A percentile compares a stretch with the other conserved stretches of the same genome.
Evolutionary conservation across 2,113 vertebrate genomes (phyloP).

Genomic region (Osmerus eperlanus): DNA sequence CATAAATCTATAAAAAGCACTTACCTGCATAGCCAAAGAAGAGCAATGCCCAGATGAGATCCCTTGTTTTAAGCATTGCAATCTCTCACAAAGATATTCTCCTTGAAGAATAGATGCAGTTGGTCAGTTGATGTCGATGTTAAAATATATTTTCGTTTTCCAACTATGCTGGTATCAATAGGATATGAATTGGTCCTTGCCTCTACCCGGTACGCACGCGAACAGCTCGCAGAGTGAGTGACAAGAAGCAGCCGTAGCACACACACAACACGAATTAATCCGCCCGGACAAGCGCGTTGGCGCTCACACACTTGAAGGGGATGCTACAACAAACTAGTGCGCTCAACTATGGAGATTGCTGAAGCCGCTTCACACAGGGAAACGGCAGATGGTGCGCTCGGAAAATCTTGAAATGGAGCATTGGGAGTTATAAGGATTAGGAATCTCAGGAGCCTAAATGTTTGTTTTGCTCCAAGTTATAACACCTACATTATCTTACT

Average conservation of each 20-base stretch:
- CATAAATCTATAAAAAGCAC: neutral
- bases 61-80: slow-evolving; percentile 85
- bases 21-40: slow-evolving; percentile 87
- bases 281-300: slow-evolving; percentile 67
- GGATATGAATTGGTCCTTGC: slow-evolving; percentile 54
- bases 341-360: slow-evolving; percentile 17
- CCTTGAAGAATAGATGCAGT: slow-evolving; percentile 59
- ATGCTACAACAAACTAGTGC: slow-evolving; percentile 70
- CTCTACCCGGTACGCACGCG: slow-evolving; percentile 68
- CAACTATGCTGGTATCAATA: slow-evolving; percentile 45
- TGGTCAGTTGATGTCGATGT: slow-evolving; percentile 21
- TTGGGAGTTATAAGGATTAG: slow-evolving; percentile 13
- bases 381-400: slow-evolving; percentile 68
- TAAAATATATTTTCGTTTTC: slow-evolving; percentile 27
- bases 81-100: slow-evolving; percentile 69
- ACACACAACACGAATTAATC: slow-evolving; percentile 80
- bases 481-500: neutral
- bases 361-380: slow-evolving; percentile 31
- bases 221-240: slow-evolving; percentile 82
- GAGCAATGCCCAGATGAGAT: slow-evolving; percentile 84
- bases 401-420: slow-evolving; percentile 41
- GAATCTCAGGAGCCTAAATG: neutral
- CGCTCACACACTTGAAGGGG: slow-evolving; percentile 37
- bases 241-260: slow-evolving; percentile 86
- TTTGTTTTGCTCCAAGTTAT: neutral